Evolutionary conservation across 2,113 vertebrate species (phyloP).

Genomic region (Neomonachus schauinslandi): DNA sequence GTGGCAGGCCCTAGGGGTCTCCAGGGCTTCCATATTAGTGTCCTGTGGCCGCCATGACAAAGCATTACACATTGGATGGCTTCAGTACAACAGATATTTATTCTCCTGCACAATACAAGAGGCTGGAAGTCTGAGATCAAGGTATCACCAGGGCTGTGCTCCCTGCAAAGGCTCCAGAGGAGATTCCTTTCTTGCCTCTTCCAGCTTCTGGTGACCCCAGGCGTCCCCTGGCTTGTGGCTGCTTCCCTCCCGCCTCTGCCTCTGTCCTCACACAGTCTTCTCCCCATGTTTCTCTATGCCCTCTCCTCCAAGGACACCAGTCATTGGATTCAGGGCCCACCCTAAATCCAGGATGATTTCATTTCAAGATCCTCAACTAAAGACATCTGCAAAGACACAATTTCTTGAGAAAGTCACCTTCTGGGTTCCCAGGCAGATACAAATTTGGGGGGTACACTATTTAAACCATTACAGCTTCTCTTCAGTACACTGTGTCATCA

Average conservation of each 20-base stretch:
- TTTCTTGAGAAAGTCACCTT: not conserved
- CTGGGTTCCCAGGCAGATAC: not conserved
- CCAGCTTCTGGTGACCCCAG: not conserved
- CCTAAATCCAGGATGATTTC: not conserved
- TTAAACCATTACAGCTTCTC: not conserved
- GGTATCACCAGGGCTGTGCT: not conserved
- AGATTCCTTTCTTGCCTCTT: not conserved
- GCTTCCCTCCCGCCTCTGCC: not conserved
- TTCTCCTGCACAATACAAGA: not conserved
- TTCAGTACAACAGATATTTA: not conserved
- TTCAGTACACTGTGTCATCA: not conserved
- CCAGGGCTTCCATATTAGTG: not conserved
- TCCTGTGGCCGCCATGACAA: not conserved
- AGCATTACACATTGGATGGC: not conserved
- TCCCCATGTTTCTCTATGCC: not conserved
- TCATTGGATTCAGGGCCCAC: not conserved
- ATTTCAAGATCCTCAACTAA: not conserved
- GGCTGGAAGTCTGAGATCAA: not conserved
- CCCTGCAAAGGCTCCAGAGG: fast-evolving
- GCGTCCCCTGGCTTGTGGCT: too few relatives aligned
- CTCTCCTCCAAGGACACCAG: not conserved
- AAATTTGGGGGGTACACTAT: too few relatives aligned
- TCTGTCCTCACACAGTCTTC: not conserved
- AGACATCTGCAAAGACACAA: not conserved
- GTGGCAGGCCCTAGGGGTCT: too few relatives aligned